These are phyloP conservation scores for Rousettus madagascariensis DNA, from an alignment of 2,797 vertebrate genomes.

Conservation along the genomic window DNA sequence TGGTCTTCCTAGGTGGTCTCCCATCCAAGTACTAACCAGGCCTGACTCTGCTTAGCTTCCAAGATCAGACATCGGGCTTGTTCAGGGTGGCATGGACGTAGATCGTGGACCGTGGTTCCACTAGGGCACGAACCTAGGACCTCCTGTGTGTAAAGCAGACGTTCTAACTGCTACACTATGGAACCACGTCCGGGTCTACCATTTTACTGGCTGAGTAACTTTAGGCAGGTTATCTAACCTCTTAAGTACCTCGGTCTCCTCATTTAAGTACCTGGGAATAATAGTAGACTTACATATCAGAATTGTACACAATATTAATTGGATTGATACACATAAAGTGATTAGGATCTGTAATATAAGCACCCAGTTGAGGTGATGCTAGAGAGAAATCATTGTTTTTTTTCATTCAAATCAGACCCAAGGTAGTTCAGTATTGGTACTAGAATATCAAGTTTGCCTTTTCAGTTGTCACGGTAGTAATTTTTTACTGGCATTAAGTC, in stretches of 20 bases:
- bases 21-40: too few species aligned
- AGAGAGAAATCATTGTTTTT: conserved; percentile 1
- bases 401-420: background rate
- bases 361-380: background rate
- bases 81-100: too few species aligned
- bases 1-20: too few species aligned
- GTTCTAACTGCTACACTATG: too few species aligned
- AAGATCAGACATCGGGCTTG: too few species aligned
- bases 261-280: background rate
- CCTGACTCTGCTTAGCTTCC: too few species aligned
- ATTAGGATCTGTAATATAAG: background rate
- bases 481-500: background rate
- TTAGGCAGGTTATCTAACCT: background rate
- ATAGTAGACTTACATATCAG: background rate
- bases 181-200: background rate
- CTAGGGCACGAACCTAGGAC: too few species aligned
- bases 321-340: background rate
- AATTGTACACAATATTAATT: background rate
- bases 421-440: background rate
- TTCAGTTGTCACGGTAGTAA: background rate
- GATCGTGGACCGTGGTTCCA: too few species aligned
- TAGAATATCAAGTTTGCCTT: background rate
- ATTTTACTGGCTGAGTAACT: background rate
- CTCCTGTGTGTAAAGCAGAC: too few species aligned
- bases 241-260: background rate